These are phyloP conservation scores for Brachypteracias leptosomus DNA, from an alignment of 2,113 vertebrate species.

Conservation along the genomic window DNA sequence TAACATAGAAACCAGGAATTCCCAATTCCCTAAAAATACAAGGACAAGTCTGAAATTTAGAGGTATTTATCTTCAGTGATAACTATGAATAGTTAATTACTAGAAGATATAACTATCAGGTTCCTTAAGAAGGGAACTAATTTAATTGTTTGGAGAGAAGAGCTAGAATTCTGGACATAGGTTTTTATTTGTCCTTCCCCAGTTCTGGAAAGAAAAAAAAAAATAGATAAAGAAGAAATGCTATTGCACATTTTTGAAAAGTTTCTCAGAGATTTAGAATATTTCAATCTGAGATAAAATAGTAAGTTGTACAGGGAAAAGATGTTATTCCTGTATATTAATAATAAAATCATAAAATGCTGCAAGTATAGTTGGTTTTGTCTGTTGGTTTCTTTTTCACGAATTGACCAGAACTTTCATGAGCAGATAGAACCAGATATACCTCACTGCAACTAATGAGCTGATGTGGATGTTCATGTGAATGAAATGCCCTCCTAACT, in stretches of 20 bases:
- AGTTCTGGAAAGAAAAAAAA: no score
- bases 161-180: background rate
- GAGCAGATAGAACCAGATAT: background rate
- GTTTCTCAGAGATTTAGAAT: background rate
- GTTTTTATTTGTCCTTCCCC: background rate
- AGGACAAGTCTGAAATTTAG: background rate
- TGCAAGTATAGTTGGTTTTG: background rate
- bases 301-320: background rate
- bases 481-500: background rate
- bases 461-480: background rate
- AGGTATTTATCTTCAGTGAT: background rate
- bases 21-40: background rate
- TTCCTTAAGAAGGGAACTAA: background rate
- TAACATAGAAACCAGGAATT: background rate
- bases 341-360: background rate
- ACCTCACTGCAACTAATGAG: background rate
- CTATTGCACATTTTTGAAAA: background rate
- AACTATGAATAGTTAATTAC: background rate
- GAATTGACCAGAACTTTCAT: background rate
- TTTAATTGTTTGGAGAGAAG: background rate
- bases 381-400: background rate
- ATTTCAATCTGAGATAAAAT: background rate
- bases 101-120: background rate
- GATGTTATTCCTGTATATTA: background rate
- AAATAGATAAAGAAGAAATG: background rate